Evolutionary conservation across 2,113 vertebrate species (phyloP).

Genomic region (Sisor rabdophorus): DNA sequence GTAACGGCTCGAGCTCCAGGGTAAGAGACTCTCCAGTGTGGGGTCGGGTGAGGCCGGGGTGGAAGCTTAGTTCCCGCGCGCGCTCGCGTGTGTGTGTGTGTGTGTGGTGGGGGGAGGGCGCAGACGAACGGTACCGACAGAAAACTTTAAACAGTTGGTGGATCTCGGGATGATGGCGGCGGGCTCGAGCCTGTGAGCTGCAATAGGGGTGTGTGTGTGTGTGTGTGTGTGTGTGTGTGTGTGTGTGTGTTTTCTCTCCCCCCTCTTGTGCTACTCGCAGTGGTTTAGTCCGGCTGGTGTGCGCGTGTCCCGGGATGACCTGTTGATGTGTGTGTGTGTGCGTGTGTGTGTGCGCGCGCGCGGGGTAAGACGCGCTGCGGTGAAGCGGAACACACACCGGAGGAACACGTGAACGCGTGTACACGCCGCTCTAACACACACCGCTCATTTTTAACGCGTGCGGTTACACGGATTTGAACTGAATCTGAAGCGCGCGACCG

Average conservation of each 20-base stretch:
- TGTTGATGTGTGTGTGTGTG: constrained; percentile 78
- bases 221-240: not conserved
- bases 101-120: constrained; percentile 45
- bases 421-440: not conserved
- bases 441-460: not conserved
- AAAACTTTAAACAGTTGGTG: constrained; percentile 60
- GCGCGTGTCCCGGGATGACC: constrained; percentile 79
- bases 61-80: constrained; percentile 24
- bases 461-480: not conserved
- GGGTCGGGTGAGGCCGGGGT: constrained; percentile 47
- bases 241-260: constrained; percentile 20
- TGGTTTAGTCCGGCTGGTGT: constrained; percentile 75
- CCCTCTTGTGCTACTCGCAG: constrained; percentile 16
- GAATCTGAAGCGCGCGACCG: constrained; percentile 55
- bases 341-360: constrained; percentile 76
- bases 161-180: constrained; percentile 48
- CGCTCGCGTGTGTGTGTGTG: constrained; percentile 10
- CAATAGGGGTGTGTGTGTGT: constrained; percentile 25
- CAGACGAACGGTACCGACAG: constrained; percentile 52
- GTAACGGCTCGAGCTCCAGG: constrained; percentile 58
- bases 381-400: constrained; percentile 53
- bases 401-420: constrained; percentile 4
- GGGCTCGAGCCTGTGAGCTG: constrained; percentile 37
- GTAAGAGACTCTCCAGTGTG: constrained; percentile 58
- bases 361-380: constrained; percentile 72